Evolutionary conservation across 2,888 invertebrate genomes (phyloP), one percentile per base, ranked within the genome.

Genomic region (Acronicta psi): DNA sequence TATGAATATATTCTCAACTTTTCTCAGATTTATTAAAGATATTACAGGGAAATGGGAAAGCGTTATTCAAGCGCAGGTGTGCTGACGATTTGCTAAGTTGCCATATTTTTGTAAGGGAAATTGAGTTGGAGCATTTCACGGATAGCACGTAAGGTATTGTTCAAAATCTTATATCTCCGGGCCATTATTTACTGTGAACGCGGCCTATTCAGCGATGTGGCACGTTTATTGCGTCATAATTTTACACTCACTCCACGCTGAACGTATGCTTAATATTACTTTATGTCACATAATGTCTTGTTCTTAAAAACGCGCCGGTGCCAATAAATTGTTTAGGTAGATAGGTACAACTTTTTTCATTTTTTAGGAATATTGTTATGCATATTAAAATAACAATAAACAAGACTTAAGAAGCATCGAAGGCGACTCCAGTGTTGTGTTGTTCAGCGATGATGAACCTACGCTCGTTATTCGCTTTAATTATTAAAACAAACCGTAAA

Each of bases 61-160:
- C 92, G 91, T 93, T 89, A 91, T 87, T 93, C 93, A 92, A 66
- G 85, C 90, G 82, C 93, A 93, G 93, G 93, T 93, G 93, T 84
- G 85, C 90, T 88, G 91, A 91, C 92, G 88, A 93, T 93, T 90
- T 89, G 92, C 94, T 91, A 93, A 92, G 85, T 91, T 83, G 89
- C 88, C 84, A 88, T 91, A 93, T 92, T 92, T 92, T 91, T 88
- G 88, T 84, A 80, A 79, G 83, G 77, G 83, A 90, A 34, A 93
- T 91, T 89, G 89, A 92, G 91, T 76, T 69, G 61, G 64, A 77
- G 61, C 59, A 67, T 64, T 62, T 72, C 14, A 58, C 17, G 69
- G 69, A 75, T 69, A 69, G 63, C 53, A 53, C 49, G 74, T 73
- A 72, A 75, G 61, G 55, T 77, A 81, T 79, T 75, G 76, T 75